Evolutionary conservation across 2,113 vertebrate species (phyloP).

Genomic region (Irena cyanogastra): DNA sequence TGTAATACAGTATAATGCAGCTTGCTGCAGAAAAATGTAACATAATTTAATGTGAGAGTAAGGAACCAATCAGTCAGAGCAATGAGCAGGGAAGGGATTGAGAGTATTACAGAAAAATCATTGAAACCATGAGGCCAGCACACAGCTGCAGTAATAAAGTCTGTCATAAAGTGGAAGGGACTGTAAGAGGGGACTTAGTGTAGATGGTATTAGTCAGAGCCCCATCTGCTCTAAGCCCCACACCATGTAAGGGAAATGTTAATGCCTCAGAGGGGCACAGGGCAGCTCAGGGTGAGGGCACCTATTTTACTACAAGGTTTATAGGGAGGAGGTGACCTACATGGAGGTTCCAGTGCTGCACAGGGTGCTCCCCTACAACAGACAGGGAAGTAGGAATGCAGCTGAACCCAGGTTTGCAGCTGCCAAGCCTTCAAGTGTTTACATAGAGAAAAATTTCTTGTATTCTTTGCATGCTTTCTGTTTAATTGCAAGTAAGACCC

Average conservation of each 20-base stretch:
- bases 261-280: background rate
- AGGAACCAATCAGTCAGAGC: constrained; percentile 46
- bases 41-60: constrained; percentile 40
- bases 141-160: constrained; percentile 60
- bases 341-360: background rate
- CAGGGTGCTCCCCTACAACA: background rate
- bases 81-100: constrained; percentile 29
- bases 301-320: background rate
- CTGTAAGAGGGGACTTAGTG: background rate
- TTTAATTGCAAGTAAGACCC: background rate
- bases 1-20: background rate
- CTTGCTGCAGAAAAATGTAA: constrained; percentile 28
- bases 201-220: background rate
- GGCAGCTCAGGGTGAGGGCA: background rate
- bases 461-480: background rate
- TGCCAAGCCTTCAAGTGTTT: background rate
- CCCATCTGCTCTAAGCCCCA: background rate
- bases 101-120: constrained; percentile 48
- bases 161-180: constrained; percentile 3
- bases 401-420: background rate
- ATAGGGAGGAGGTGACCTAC: background rate
- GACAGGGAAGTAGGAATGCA: background rate
- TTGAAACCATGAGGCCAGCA: constrained; percentile 20
- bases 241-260: background rate
- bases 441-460: background rate